These are phyloP conservation scores for Zaprionus taronus DNA, from an alignment of 1,140 invertebrate species.

Conservation along the genomic window DNA sequence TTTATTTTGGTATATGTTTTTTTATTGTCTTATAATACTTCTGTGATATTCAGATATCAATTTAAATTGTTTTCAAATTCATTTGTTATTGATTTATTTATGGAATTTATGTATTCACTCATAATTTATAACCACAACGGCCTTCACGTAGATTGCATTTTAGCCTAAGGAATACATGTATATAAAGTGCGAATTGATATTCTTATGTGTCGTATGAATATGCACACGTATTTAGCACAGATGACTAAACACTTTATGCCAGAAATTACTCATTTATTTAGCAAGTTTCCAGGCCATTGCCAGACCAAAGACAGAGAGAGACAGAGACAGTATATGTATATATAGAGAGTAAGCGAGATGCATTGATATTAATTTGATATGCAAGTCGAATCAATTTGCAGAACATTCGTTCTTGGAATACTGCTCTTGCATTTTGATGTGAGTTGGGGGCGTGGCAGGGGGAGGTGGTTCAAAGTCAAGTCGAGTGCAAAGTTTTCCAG, in stretches of 20 bases:
- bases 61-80: not conserved
- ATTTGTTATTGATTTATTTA: constrained; percentile 7
- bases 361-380: constrained; percentile 46
- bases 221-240: not conserved
- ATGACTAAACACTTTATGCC: constrained; percentile 3
- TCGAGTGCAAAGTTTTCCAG: constrained; percentile 73
- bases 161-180: not conserved
- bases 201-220: not conserved
- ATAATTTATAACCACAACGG: constrained; percentile 8
- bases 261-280: constrained; percentile 54
- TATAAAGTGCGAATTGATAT: not conserved
- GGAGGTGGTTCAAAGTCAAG: constrained; percentile 38
- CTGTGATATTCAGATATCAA: not conserved
- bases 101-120: not conserved
- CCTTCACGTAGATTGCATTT: not conserved
- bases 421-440: constrained; percentile 3
- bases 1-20: too few species aligned
- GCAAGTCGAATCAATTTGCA: constrained; percentile 54
- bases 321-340: too few species aligned
- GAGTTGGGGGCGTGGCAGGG: constrained; percentile 7
- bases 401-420: constrained; percentile 20
- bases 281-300: constrained; percentile 18
- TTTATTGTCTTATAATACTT: not conserved
- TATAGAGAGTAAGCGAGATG: not conserved
- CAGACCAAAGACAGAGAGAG: constrained; percentile 14